A percentile compares a stretch with the other conserved stretches of the same genome.
Conservation (phyloP, 2,888 invertebrate species). For the Rhopalosiphum nymphaeae region DNA sequence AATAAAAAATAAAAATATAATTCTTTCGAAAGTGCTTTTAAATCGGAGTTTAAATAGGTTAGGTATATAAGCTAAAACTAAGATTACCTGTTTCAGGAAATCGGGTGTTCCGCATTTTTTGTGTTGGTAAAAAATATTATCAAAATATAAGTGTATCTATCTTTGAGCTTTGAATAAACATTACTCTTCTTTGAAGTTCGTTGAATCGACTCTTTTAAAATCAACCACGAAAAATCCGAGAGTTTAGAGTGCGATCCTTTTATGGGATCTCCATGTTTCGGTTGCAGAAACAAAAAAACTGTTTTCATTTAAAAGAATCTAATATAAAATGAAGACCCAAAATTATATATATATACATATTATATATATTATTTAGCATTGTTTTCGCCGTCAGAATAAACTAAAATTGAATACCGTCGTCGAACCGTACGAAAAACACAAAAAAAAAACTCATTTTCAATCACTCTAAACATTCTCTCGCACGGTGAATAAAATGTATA, state of each 20-base stretch:
- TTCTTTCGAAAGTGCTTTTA: not conserved
- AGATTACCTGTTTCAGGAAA: not conserved
- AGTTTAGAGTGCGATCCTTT: not conserved
- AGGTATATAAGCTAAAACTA: not conserved
- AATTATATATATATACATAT: not conserved
- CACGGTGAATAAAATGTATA: not conserved
- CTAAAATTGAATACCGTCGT: conserved; percentile 8
- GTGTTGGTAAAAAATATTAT: not conserved
- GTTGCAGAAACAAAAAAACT: not conserved
- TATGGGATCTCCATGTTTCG: not conserved
- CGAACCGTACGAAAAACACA: not conserved
- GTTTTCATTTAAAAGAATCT: not conserved
- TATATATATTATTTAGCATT: not conserved
- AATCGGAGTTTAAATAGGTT: not conserved
- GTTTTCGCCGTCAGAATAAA: not conserved
- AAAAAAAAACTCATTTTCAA: not conserved
- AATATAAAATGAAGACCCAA: not conserved
- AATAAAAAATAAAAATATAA: not conserved
- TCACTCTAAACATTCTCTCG: not conserved
- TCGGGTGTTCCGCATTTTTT: not conserved
- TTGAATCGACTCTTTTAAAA: not conserved
- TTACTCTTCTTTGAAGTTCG: not conserved
- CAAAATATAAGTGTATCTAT: not conserved
- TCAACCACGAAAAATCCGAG: not conserved
- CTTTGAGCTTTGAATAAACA: not conserved